Evolutionary conservation across 2,888 invertebrate genomes (phyloP).

Genomic region (Sminthurides aquaticus): DNA sequence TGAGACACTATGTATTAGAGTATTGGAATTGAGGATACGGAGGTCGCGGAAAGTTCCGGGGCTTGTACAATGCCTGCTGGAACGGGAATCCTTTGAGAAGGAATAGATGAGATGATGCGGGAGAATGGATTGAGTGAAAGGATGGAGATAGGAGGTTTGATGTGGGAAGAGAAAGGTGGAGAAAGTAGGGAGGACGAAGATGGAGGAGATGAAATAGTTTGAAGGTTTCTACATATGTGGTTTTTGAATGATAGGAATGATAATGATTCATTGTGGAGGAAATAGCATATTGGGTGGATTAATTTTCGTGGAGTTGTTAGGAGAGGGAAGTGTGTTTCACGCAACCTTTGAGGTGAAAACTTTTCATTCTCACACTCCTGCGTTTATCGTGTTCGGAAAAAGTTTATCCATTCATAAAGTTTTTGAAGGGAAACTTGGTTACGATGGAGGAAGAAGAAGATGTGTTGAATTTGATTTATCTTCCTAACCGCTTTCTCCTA

Average conservation of each 20-base stretch:
- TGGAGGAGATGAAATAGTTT: neutral
- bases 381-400: slow-evolving; percentile 4
- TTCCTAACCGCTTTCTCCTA: neutral
- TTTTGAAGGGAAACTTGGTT: neutral
- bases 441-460: neutral
- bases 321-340: neutral
- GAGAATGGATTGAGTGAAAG: neutral
- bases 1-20: too few species aligned
- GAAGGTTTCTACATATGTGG: neutral
- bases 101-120: neutral
- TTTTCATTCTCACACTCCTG: slow-evolving; percentile 4
- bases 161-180: neutral
- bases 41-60: too few species aligned
- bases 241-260: neutral
- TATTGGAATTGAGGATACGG: too few species aligned
- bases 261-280: neutral
- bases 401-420: slow-evolving; percentile 10
- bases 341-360: slow-evolving; percentile 10
- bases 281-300: slow-evolving; percentile 3
- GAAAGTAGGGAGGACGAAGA: neutral
- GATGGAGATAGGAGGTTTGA: neutral
- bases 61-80: too few species aligned
- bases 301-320: neutral
- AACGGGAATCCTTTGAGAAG: too few species aligned
- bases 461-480: slow-evolving; percentile 8